Evolutionary conservation across 2,888 invertebrate genomes (phyloP), one percentile per base, ranked within the genome.

Genomic region (Polyploca ridens): DNA sequence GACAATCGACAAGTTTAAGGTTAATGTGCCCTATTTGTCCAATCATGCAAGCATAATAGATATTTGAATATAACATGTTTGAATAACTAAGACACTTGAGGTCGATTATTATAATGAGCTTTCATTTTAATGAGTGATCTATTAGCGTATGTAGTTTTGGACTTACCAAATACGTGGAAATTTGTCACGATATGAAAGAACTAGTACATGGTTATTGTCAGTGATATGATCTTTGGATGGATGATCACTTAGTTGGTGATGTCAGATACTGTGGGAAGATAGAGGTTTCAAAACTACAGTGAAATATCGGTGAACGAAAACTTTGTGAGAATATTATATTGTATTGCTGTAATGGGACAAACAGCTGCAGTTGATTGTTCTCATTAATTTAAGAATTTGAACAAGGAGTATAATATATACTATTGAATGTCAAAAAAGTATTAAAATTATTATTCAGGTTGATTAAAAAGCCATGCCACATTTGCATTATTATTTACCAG

Each of bases 1-100:
- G 54, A 54, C 54, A 54, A 19, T 19, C 8, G 54, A 54, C 54
- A 54, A 54, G 54, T 54, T 54, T 54, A 54, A 54, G 54, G 54
- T 54, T 54, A 19, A 54, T 19, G 54, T 19, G 54, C 54, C 54
- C 54, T 54, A 19, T 19, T 19, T 54, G 19, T 54, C 54, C 54
- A 54, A 54, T 54, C 54, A 54, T 54, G 54, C 54, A 10, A 54
- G 19, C 54, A 54, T 54, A 54, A 54, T 54, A 54, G 54, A 54
- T 54, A 54, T 54, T 54, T 54, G 54, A 54, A 19, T 19, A 54
- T 19, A 54, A 19, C 19, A 19, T 19, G 54, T 54, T 54, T 54
- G 54, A 54, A 54, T 54, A 54, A 54, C 19, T 19, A 54, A 54
- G 54, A 54, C 54, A 54, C 19, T 54, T 54, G 54, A 54, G 19